Conservation (phyloP, 2,113 vertebrate species). For the Aspiorhynchus laticeps region DNA sequence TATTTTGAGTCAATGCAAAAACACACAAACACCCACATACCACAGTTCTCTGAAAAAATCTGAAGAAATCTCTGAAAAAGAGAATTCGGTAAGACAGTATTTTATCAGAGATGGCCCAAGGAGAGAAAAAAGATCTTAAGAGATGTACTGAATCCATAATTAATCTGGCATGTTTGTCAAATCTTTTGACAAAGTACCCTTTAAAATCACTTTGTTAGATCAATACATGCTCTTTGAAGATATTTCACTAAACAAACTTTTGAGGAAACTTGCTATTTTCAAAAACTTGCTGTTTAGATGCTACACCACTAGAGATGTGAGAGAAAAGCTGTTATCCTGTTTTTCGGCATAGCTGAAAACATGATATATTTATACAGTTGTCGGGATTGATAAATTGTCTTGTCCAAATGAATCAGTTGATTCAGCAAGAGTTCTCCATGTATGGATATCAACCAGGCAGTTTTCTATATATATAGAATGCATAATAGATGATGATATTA, state of each 20-base stretch:
- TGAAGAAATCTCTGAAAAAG: neutral
- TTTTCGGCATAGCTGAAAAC: neutral
- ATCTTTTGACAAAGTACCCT: slow-evolving; percentile 30
- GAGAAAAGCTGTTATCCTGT: slow-evolving; percentile 10
- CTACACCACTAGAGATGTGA: neutral
- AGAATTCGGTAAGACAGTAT: neutral
- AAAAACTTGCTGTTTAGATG: slow-evolving; percentile 25
- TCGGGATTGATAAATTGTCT: slow-evolving; percentile 41
- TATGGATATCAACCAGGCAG: slow-evolving; percentile 32
- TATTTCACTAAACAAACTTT: slow-evolving; percentile 23
- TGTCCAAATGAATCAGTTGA: slow-evolving; percentile 37
- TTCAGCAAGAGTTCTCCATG: slow-evolving; percentile 23
- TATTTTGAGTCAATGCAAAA: neutral
- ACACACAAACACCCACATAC: neutral
- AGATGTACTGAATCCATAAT: slow-evolving; percentile 17
- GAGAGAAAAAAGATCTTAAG: neutral
- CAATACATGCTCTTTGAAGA: slow-evolving; percentile 31
- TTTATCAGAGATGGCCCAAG: neutral
- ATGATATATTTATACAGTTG: neutral
- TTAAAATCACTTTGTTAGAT: slow-evolving; percentile 31
- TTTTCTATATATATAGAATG: slow-evolving; percentile 50
- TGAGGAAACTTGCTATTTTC: neutral
- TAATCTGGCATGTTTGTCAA: slow-evolving; percentile 28
- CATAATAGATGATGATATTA: slow-evolving; percentile 66
- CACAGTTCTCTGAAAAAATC: no score